phyloP scores from a whole-genome alignment of 2,888 invertebrate genomes.

The Charanyca ferruginea region DNA sequence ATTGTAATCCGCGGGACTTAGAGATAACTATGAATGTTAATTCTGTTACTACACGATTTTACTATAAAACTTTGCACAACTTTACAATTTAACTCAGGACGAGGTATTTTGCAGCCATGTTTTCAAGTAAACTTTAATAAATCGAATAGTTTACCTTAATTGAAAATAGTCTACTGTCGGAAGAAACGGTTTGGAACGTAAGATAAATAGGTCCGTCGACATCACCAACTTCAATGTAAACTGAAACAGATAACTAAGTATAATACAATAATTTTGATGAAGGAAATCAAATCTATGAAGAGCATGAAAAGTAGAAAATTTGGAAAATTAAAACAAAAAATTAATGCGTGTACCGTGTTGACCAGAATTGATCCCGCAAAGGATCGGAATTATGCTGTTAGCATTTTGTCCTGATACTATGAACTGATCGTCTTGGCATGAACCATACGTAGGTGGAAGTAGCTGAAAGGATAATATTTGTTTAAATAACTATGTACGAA shows the following conservation, averaged over 20 bases:
- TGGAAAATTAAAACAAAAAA: no score
- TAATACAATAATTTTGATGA: no score
- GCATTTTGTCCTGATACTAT: slow-evolving; percentile 93
- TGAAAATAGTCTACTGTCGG: slow-evolving; percentile 91
- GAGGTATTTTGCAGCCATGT: no score
- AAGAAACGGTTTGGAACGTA: slow-evolving; percentile 91
- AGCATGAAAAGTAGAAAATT: no score
- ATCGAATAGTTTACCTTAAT: slow-evolving; percentile 87
- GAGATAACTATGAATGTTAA: no score
- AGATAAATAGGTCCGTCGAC: slow-evolving; percentile 92
- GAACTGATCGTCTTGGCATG: slow-evolving; percentile 93
- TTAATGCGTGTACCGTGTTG: slow-evolving; percentile 92
- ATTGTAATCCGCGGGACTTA: no score
- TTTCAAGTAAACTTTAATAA: not conserved
- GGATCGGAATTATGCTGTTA: slow-evolving; percentile 93
- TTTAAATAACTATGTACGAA: not conserved
- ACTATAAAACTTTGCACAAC: no score
- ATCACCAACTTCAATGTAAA: slow-evolving; percentile 93
- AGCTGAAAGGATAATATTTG: slow-evolving; percentile 86
- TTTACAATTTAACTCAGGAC: no score
- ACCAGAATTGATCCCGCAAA: slow-evolving; percentile 95
- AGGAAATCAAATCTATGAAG: no score
- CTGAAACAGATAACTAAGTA: slow-evolving; percentile 82
- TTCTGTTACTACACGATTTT: no score
- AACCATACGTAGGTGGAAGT: slow-evolving; percentile 93